Percentiles rank a stretch among this genome's conserved stretches.
Conservation (phyloP, 2,797 vertebrate genomes). For the Parotocinclus haroldoi region DNA sequence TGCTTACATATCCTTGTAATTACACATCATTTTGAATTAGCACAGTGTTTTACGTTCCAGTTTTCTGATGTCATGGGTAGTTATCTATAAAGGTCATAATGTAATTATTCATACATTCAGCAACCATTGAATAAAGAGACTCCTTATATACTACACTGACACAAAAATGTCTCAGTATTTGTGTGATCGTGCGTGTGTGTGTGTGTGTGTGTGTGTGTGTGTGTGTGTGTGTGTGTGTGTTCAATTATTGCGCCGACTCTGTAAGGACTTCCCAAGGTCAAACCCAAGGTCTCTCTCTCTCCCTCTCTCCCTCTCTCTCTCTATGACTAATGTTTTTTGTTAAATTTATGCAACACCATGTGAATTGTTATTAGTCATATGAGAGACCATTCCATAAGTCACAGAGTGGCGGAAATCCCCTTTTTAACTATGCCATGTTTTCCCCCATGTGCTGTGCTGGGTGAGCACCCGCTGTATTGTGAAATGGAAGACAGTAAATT, state of each 20-base stretch:
- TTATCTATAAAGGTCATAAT: constrained; percentile 36
- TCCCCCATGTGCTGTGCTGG: constrained; percentile 17
- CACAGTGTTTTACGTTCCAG: constrained; percentile 1
- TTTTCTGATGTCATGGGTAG: constrained; percentile 44
- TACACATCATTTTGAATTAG: neutral
- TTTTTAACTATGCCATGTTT: constrained; percentile 28
- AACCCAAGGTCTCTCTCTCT: neutral
- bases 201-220: no score
- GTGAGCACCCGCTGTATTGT: constrained; percentile 10
- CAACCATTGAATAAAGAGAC: constrained; percentile 11
- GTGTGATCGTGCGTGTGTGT: constrained; percentile 3
- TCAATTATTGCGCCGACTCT: neutral
- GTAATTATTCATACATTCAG: constrained; percentile 19
- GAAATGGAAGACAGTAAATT: constrained; percentile 1
- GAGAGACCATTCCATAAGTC: constrained; percentile 14
- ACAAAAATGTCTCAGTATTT: no score
- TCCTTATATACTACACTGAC: no score
- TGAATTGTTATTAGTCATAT: neutral
- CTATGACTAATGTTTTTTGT: constrained; percentile 11
- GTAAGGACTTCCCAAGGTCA: neutral
- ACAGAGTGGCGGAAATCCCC: constrained; percentile 29
- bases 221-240: no score
- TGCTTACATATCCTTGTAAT: neutral
- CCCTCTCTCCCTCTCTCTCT: neutral
- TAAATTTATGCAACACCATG: neutral